Percentiles rank a stretch among this genome's conserved stretches.
Conservation (phyloP, 2,888 invertebrate genomes). For the Volucella zonaria region DNA sequence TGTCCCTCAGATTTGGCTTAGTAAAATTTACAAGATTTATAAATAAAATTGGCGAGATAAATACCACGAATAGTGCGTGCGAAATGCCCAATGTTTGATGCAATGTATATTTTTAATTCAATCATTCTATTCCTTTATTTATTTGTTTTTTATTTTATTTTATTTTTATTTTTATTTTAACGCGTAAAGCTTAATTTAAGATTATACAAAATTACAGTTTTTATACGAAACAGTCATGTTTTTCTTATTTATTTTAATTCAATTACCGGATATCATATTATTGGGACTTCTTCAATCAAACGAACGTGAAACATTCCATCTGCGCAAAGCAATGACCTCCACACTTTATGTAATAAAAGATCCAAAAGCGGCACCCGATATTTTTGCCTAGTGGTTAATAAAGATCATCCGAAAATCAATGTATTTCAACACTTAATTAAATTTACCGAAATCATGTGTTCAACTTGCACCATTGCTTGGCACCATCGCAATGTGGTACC, state of each 20-base stretch:
- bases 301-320: no score
- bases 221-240: no score
- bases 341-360: no score
- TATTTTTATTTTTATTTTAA: neutral
- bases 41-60: slow-evolving; percentile 66
- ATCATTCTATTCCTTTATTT: slow-evolving; percentile 8
- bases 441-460: slow-evolving; percentile 39
- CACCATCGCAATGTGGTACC: no score
- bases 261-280: no score
- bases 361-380: neutral
- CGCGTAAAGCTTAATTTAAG: neutral
- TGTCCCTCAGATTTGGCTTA: slow-evolving; percentile 44
- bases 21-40: slow-evolving; percentile 61
- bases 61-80: slow-evolving; percentile 17
- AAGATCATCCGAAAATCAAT: slow-evolving; percentile 32
- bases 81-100: slow-evolving; percentile 23
- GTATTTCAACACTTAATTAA: slow-evolving; percentile 36
- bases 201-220: no score
- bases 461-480: slow-evolving; percentile 15
- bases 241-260: no score
- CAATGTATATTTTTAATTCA: slow-evolving; percentile 63
- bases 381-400: neutral
- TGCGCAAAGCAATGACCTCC: no score
- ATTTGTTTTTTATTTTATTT: no score
- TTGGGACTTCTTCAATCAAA: no score